Evolutionary conservation across 2,113 vertebrate species (phyloP), one percentile per base, ranked within the genome.

Genomic region (Anguilla rostrata): DNA sequence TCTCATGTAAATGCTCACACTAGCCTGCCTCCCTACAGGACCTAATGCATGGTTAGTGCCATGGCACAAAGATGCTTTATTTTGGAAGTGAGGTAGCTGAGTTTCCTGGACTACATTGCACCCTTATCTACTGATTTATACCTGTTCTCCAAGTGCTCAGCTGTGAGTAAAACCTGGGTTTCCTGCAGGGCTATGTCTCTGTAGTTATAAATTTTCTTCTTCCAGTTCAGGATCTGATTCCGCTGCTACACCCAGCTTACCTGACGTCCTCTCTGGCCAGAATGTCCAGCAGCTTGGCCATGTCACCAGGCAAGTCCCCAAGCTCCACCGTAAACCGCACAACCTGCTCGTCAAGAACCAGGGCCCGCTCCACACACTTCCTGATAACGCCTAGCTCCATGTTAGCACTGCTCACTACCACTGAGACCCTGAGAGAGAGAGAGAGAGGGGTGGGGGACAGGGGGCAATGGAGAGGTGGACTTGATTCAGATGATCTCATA

Each of bases 381-480:
- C 96, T 94, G 88, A 97, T 87, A 89, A 97, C 89, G 87, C 95
- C 93, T 78, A 97, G 86, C 43, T 97, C 96, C 94, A 98, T 92
- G 91, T 97, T 98, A 26, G 96, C 97, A 56, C 97, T 97, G 94
- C 96, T 96, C 85, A 97, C 92, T 88, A 96, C 93, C 15, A 98
- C 92, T 3, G 94, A 96, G n/a, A 98, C 97, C 92, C 97, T 98
- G 84, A 78, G 93, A 92, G 60, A 34, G 63, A 57, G 56, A 43
- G 14, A 43, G 60, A 71, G 39, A n/a, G 43, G 39, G 43, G 14
- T 1, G 7, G 15, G 12, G 14, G 78, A 7, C 80, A 82, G 22
- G n/a, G 11, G 71, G 60, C 4, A 2, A 84, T 14, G 78, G 40
- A 49, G 34, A 80, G 39, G 22, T 15, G 7, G 49, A 53, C 49